Conservation (phyloP, 2,797 vertebrate species). For the Lacerta bilineata region DNA sequence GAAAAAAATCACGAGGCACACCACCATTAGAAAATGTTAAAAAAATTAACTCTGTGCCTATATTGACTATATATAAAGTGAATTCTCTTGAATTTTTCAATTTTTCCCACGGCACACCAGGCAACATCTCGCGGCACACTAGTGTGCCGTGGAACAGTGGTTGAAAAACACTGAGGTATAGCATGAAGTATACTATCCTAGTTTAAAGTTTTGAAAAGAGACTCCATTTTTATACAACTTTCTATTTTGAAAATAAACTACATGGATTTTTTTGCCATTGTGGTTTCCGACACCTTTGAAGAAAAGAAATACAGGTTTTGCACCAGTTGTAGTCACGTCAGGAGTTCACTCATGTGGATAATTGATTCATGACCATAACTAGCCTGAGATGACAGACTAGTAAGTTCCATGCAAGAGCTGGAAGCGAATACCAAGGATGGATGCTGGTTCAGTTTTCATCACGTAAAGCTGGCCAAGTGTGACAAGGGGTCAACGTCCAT, state of each 20-base stretch:
- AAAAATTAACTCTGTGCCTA: no score
- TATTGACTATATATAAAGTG: no score
- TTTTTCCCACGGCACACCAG: no score
- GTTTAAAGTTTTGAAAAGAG: neutral
- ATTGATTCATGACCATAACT: neutral
- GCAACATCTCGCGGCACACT: no score
- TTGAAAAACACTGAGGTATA: no score
- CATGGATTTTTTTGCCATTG: neutral
- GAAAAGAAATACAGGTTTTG: neutral
- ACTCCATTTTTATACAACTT: neutral
- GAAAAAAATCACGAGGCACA: no score
- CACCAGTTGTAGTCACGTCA: neutral
- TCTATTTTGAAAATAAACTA: neutral
- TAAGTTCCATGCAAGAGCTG: neutral
- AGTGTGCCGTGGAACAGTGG: no score
- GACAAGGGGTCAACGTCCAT: neutral
- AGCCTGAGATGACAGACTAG: neutral
- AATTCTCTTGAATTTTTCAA: no score
- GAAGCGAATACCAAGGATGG: neutral
- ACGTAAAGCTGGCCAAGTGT: neutral
- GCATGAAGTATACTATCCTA: neutral
- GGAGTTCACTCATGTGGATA: neutral
- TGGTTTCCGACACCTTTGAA: neutral
- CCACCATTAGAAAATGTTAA: no score
- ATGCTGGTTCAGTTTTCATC: neutral